phyloP scores from a whole-genome alignment of 23 tunicate species.

The Oikopleura albicans region DNA sequence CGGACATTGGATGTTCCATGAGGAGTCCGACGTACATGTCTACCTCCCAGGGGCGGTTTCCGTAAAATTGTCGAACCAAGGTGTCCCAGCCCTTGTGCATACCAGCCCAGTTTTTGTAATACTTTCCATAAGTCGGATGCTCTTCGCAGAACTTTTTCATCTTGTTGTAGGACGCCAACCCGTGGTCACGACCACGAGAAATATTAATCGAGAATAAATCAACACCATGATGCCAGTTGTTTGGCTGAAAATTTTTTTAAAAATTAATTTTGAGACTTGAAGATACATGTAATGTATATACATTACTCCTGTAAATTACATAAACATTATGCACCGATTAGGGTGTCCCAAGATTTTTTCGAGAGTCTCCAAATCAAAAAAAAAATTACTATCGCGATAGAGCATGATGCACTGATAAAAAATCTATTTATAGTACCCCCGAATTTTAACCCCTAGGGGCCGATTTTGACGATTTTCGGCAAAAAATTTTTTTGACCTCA shows the following conservation, averaged over 20 bases:
- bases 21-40: slow-evolving; percentile 13
- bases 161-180: neutral
- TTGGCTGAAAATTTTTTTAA: neutral
- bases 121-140: neutral
- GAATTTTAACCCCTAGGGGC: no score
- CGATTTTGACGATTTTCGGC: no score
- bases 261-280: neutral
- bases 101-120: neutral
- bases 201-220: slow-evolving; percentile 1
- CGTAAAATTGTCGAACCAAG: neutral
- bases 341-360: no score
- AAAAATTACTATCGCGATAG: no score
- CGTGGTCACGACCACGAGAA: slow-evolving; percentile 4
- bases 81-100: neutral
- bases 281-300: neutral
- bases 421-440: no score
- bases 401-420: no score
- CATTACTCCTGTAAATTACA: no score
- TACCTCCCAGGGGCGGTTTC: neutral
- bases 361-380: no score
- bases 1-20: neutral
- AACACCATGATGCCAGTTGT: neutral
- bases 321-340: no score
- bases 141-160: neutral
- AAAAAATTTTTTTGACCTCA: no score